phyloP scores from a whole-genome alignment of 2,113 vertebrate genomes.

The Gopherus flavomarginatus region DNA sequence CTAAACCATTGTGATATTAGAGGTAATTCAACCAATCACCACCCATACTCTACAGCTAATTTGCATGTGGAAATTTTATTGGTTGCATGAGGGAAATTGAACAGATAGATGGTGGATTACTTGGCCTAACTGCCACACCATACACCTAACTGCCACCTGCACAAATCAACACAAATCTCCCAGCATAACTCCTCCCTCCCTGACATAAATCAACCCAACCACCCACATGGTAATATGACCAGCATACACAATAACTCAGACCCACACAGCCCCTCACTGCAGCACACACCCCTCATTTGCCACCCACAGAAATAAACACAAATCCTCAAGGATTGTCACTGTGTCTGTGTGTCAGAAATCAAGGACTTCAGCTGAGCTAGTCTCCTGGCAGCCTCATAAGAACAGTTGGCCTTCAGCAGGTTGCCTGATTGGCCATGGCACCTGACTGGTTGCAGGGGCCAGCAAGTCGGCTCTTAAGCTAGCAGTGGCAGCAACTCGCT shows the following conservation, averaged over 20 bases:
- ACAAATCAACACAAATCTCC: neutral
- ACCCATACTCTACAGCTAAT: neutral
- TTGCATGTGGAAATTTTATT: neutral
- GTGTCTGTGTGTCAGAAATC: neutral
- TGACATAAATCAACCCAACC: neutral
- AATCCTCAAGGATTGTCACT: neutral
- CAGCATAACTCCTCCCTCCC: no score
- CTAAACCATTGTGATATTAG: neutral
- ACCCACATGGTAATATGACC: neutral
- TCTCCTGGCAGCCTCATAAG: neutral
- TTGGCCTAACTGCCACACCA: neutral
- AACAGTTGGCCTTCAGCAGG: neutral
- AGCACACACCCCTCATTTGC: neutral
- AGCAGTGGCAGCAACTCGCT: neutral
- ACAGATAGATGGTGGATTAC: neutral
- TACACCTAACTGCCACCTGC: neutral
- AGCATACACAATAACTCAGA: neutral
- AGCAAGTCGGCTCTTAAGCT: neutral
- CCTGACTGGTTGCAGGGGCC: neutral
- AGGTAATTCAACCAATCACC: neutral
- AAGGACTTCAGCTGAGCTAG: neutral
- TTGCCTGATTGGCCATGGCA: neutral
- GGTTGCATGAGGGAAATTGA: neutral
- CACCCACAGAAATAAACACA: neutral
- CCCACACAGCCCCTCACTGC: neutral